phyloP scores from a whole-genome alignment of 1,140 invertebrate genomes.

The Belonocnema kinseyi region DNA sequence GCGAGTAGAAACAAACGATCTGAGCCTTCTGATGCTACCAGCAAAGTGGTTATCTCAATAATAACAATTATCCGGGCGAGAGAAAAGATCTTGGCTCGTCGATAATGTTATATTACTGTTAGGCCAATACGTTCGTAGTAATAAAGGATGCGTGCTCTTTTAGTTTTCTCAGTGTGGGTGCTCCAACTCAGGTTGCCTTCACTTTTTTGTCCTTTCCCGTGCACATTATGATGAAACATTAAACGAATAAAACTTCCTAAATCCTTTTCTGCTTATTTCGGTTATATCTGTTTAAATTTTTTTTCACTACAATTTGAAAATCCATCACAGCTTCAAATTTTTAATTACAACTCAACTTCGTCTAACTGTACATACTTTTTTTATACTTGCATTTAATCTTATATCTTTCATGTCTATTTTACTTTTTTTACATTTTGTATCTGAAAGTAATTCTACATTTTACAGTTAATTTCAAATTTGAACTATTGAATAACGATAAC shows the following conservation, averaged over 20 bases:
- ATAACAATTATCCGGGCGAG: conserved; percentile 55
- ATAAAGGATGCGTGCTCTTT: conserved; percentile 43
- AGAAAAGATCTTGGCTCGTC: conserved; percentile 48
- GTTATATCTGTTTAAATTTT: no score
- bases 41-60: conserved; percentile 52
- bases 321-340: no score
- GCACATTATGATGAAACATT: background rate
- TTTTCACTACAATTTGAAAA: no score
- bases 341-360: no score
- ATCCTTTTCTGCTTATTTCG: background rate
- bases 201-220: conserved; percentile 4
- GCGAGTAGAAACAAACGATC: conserved; percentile 34
- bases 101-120: conserved; percentile 52
- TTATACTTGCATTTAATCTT: no score
- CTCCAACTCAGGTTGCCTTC: background rate
- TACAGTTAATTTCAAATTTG: no score
- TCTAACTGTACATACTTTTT: no score
- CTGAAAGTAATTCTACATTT: no score
- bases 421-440: no score
- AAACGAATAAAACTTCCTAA: background rate
- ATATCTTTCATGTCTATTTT: no score
- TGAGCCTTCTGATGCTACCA: conserved; percentile 18
- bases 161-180: conserved; percentile 8
- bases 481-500: no score
- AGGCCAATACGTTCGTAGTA: conserved; percentile 26